These are phyloP conservation scores for Poecilus cupreus DNA, from an alignment of 2,888 invertebrate species.

Conservation along the genomic window DNA sequence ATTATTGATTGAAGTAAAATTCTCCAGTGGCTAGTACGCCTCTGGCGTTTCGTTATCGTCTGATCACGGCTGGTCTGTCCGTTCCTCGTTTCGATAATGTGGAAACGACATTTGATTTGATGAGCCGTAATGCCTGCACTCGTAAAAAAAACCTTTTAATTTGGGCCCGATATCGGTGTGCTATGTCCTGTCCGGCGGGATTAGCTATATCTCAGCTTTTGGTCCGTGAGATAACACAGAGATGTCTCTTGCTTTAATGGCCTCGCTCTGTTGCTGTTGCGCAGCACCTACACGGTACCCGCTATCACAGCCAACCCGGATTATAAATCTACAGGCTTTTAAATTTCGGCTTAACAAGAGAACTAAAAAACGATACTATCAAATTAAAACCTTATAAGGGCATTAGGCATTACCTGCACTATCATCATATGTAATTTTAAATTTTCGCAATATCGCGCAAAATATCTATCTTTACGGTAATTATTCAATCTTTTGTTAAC, in stretches of 20 bases:
- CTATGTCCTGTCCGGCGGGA: slow-evolving; percentile 55
- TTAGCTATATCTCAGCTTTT: slow-evolving; percentile 57
- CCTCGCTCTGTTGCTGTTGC: slow-evolving; percentile 10
- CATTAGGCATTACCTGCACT: neutral
- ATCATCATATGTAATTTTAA: no score
- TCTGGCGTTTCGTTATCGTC: slow-evolving; percentile 13
- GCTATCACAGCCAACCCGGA: slow-evolving; percentile 2
- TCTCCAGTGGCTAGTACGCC: neutral
- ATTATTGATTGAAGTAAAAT: no score
- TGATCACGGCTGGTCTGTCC: slow-evolving; percentile 39
- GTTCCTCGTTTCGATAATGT: slow-evolving; percentile 57
- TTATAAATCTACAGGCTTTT: slow-evolving; percentile 4
- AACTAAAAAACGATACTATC: neutral
- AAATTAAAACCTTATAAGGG: neutral
- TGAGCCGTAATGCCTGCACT: slow-evolving; percentile 58
- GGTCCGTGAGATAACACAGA: slow-evolving; percentile 51
- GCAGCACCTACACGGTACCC: slow-evolving; percentile 6
- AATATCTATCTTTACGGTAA: no score
- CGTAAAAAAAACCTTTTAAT: slow-evolving; percentile 58
- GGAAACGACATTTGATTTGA: slow-evolving; percentile 58
- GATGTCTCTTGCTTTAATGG: slow-evolving; percentile 53
- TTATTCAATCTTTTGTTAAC: no score
- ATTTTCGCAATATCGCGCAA: no score
- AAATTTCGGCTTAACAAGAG: neutral
- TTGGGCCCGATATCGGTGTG: slow-evolving; percentile 54